Conservation (phyloP, 2,113 vertebrate species). For the Rhea pennata region DNA sequence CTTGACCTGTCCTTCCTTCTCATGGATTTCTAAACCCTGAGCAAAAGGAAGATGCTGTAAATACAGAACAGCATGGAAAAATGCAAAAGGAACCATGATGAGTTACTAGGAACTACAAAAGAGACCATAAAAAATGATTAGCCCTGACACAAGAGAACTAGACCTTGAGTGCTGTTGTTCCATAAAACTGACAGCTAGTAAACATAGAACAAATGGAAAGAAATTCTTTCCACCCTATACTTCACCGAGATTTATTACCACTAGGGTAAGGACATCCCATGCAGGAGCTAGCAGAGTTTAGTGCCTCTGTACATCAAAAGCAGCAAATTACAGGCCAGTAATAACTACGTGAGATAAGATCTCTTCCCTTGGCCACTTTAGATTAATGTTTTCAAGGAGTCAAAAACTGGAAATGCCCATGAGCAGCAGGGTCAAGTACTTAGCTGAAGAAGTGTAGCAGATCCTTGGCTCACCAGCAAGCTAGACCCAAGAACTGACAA, state of each 20-base stretch:
- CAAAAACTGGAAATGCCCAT: accelerated
- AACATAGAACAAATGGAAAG: background rate
- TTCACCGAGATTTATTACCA: background rate
- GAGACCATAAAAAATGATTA: background rate
- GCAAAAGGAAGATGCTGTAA: background rate
- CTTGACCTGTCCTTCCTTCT: background rate
- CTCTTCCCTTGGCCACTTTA: background rate
- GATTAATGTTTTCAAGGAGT: background rate
- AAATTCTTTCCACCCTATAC: background rate
- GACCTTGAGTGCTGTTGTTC: background rate
- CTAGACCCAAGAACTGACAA: background rate
- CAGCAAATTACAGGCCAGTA: background rate
- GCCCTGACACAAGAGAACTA: background rate
- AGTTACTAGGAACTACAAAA: background rate
- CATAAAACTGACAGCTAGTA: background rate
- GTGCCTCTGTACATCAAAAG: accelerated
- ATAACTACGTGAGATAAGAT: background rate
- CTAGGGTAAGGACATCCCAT: background rate
- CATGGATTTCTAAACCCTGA: background rate
- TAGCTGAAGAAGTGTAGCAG: background rate
- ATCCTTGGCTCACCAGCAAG: background rate
- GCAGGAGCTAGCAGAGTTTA: background rate
- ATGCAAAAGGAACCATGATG: background rate
- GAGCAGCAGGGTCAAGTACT: background rate
- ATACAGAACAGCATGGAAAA: background rate